Evolutionary conservation across 2,888 invertebrate species (phyloP).

Genomic region (Lepidocyrtoides sp.): DNA sequence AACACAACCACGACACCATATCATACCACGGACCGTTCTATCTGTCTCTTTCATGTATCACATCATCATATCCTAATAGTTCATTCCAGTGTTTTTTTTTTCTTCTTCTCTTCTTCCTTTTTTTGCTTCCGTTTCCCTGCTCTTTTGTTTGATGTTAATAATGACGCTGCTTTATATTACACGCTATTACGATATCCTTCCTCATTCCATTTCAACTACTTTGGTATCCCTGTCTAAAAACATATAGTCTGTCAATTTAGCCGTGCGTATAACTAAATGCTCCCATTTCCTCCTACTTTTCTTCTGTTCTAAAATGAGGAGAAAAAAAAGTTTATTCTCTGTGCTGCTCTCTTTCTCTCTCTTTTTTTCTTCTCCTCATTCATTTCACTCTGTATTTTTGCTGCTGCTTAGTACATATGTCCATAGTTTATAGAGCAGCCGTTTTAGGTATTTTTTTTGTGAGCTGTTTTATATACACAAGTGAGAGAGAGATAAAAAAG

Average conservation of each 20-base stretch:
- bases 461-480: slow-evolving; percentile 30
- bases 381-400: neutral
- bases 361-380: neutral
- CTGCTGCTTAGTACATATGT: neutral
- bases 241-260: slow-evolving; percentile 13
- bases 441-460: neutral
- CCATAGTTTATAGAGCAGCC: neutral
- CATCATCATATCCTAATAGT: slow-evolving; percentile 40
- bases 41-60: slow-evolving; percentile 12
- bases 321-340: slow-evolving; percentile 15
- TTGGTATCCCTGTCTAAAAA: neutral
- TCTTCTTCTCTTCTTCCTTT: neutral
- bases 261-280: slow-evolving; percentile 22
- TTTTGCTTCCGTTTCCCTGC: neutral
- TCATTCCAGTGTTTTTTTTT: slow-evolving; percentile 48
- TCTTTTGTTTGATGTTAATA: slow-evolving; percentile 53
- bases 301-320: neutral
- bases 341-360: slow-evolving; percentile 24
- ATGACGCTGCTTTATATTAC: neutral
- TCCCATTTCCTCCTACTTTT: slow-evolving; percentile 25
- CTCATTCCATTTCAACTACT: slow-evolving; percentile 3
- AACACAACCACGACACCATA: no score
- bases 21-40: neutral
- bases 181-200: neutral
- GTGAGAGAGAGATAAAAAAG: slow-evolving; percentile 42